These are phyloP conservation scores for Orchestes rusci DNA, from an alignment of 2,888 invertebrate genomes.

Conservation along the genomic window DNA sequence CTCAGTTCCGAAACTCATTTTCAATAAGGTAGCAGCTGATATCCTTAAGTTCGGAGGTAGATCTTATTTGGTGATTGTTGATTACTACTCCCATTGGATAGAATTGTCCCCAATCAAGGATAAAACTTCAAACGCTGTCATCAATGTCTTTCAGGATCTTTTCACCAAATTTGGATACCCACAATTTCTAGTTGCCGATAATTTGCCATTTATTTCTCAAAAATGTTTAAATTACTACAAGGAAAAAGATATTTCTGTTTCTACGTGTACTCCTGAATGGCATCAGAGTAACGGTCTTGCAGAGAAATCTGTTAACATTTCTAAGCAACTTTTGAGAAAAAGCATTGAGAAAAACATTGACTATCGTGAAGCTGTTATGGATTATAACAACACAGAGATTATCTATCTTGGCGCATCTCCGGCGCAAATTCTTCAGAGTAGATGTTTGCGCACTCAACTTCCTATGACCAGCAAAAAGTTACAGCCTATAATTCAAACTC, in stretches of 20 bases:
- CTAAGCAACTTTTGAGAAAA: not conserved
- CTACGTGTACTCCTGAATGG: not conserved
- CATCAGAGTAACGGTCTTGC: not conserved
- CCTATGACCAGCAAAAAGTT: not conserved
- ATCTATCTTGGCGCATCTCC: not conserved
- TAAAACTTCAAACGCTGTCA: constrained; percentile 1
- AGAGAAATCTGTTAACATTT: not conserved
- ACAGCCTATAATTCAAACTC: not conserved
- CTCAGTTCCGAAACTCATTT: not conserved
- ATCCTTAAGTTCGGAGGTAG: not conserved
- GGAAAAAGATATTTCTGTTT: not conserved
- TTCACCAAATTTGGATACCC: not conserved
- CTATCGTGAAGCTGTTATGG: not conserved
- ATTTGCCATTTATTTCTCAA: not conserved
- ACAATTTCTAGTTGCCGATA: not conserved
- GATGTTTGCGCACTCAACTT: not conserved
- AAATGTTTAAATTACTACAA: not conserved
- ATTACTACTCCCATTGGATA: constrained; percentile 1
- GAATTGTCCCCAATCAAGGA: not conserved
- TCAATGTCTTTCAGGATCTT: not conserved
- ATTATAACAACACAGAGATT: not conserved
- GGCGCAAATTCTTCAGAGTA: not conserved
- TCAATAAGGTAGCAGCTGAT: constrained; percentile 1
- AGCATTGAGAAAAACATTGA: not conserved
- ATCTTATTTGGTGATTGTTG: constrained; percentile 1